Conservation (phyloP, 2,113 vertebrate genomes). For the Nibea albiflora region DNA sequence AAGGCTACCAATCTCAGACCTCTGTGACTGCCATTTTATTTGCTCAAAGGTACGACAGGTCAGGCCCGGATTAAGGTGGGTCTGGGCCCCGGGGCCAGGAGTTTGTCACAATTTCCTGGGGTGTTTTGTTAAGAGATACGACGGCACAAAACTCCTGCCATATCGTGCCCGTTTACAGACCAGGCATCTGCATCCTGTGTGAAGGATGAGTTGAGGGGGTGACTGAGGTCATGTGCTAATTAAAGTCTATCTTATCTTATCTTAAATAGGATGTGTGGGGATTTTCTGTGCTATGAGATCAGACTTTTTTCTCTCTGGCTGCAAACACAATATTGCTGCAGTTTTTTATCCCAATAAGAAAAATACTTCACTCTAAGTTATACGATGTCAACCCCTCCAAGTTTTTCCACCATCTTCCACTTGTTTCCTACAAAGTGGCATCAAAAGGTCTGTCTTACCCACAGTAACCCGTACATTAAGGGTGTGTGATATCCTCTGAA, state of each 20-base stretch:
- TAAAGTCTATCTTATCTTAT: too few relatives aligned
- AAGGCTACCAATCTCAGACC: not conserved
- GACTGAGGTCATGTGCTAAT: too few relatives aligned
- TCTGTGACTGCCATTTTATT: not conserved
- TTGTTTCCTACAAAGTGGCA: not conserved
- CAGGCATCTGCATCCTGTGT: too few relatives aligned
- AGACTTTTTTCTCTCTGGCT: not conserved
- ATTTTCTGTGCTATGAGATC: not conserved
- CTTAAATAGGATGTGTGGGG: not conserved
- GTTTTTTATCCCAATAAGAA: not conserved
- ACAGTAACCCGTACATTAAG: constrained; percentile 22
- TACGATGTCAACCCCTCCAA: not conserved
- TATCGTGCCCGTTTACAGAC: too few relatives aligned
- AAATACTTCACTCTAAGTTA: not conserved
- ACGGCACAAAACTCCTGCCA: too few relatives aligned
- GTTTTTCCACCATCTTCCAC: not conserved
- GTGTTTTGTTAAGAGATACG: too few relatives aligned
- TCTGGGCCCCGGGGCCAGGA: too few relatives aligned
- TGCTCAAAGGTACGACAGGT: not conserved
- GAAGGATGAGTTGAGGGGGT: too few relatives aligned
- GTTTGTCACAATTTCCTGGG: too few relatives aligned
- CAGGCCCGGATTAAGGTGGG: too few relatives aligned
- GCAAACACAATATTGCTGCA: not conserved
- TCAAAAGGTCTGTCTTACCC: not conserved
- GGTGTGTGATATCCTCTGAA: constrained; percentile 5